phyloP scores from a whole-genome alignment of 2,888 invertebrate species.

The Steinernema hermaphroditum region DNA sequence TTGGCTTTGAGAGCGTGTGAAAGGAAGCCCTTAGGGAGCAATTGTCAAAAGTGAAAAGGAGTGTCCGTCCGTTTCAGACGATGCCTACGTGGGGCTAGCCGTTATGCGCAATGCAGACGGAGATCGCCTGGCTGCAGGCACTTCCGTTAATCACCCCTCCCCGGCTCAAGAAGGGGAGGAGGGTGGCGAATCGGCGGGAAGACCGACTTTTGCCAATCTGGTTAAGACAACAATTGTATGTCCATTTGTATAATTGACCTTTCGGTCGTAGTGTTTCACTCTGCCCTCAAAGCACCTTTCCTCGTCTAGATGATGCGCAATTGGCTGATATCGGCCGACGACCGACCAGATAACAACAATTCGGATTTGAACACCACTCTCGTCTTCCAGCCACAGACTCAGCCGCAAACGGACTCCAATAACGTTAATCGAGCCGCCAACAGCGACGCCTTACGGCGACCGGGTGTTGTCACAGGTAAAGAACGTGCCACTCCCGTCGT shows the following conservation, averaged over 20 bases:
- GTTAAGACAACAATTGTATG: constrained; percentile 30
- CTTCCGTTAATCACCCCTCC: constrained; percentile 30
- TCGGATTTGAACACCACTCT: constrained; percentile 34
- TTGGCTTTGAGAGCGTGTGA: not conserved
- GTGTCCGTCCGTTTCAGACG: constrained; percentile 15
- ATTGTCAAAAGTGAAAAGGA: not conserved
- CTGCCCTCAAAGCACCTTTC: not conserved
- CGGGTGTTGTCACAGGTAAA: constrained; percentile 13
- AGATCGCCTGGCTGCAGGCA: constrained; percentile 27
- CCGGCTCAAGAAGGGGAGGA: constrained; percentile 6
- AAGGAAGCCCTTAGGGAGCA: not conserved
- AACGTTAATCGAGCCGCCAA: not conserved
- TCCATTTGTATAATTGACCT: constrained; percentile 18
- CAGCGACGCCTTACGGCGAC: constrained; percentile 8
- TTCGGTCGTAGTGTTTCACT: not conserved
- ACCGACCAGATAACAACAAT: constrained; percentile 10
- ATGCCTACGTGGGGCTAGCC: constrained; percentile 30
- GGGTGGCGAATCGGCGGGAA: constrained; percentile 24
- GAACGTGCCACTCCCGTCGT: not conserved
- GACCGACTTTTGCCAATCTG: constrained; percentile 29
- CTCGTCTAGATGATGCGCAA: constrained; percentile 32
- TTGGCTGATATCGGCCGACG: constrained; percentile 32
- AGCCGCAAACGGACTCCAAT: not conserved
- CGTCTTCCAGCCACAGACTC: constrained; percentile 32
- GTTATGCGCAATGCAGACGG: constrained; percentile 29